These are phyloP conservation scores for Telenomus remus DNA, from an alignment of 1,140 invertebrate genomes.

Conservation along the genomic window DNA sequence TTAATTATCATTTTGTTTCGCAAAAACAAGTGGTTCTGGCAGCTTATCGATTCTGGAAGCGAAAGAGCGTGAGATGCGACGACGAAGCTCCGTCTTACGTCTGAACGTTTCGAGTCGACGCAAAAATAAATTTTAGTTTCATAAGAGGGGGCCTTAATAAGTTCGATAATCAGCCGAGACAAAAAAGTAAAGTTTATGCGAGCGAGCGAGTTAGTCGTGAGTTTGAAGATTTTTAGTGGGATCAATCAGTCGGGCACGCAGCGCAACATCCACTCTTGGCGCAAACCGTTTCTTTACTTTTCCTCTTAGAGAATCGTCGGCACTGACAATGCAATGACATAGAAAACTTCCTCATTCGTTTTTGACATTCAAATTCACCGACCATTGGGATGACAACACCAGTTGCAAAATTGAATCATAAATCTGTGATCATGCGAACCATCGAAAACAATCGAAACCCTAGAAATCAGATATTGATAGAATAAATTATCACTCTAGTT, in stretches of 20 bases:
- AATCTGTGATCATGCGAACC: no score
- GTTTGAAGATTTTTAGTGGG: constrained; percentile 40
- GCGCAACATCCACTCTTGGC: constrained; percentile 39
- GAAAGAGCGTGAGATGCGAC: constrained; percentile 37
- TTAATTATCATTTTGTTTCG: constrained; percentile 34
- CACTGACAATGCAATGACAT: constrained; percentile 28
- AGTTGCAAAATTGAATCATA: no score
- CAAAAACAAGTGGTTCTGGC: constrained; percentile 28
- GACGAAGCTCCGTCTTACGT: constrained; percentile 25
- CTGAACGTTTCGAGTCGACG: constrained; percentile 15
- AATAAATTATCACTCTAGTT: neutral
- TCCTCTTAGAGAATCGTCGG: constrained; percentile 27
- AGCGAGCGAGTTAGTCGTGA: constrained; percentile 46
- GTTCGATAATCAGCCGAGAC: no score
- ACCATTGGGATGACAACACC: no score
- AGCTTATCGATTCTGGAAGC: constrained; percentile 45
- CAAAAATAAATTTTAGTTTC: neutral
- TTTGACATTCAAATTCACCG: no score
- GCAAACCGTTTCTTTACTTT: constrained; percentile 28
- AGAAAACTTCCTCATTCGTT: no score
- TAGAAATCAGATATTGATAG: neutral
- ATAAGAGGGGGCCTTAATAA: constrained; percentile 1
- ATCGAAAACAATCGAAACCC: neutral
- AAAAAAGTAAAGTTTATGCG: constrained; percentile 10
- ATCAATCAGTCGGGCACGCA: constrained; percentile 53